phyloP scores from a whole-genome alignment of 2,797 vertebrate species.

The Sternarchorhynchus goeldii region DNA sequence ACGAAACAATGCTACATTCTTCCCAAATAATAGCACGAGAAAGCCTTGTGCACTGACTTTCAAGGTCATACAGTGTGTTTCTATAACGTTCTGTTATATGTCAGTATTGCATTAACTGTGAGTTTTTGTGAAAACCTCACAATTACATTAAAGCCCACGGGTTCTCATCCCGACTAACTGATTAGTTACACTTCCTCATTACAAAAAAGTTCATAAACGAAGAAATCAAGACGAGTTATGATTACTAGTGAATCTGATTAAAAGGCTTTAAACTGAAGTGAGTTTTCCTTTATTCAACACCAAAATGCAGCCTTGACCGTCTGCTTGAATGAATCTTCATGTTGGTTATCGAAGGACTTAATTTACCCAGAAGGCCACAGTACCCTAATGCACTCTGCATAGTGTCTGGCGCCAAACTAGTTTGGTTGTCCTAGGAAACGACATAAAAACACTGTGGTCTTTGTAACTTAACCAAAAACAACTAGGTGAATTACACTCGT shows the following conservation, averaged over 20 bases:
- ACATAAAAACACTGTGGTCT: background rate
- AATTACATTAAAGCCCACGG: too few relatives aligned
- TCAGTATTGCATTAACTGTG: too few relatives aligned
- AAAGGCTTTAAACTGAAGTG: too few relatives aligned
- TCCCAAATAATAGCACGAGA: background rate
- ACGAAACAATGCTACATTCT: background rate
- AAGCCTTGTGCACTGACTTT: background rate
- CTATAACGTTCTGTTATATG: background rate
- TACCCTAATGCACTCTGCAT: background rate
- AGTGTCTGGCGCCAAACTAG: background rate
- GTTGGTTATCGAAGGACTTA: conserved; percentile 4
- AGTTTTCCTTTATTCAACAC: background rate
- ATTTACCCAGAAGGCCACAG: background rate
- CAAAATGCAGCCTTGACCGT: background rate
- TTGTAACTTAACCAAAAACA: too few relatives aligned
- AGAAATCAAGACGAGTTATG: background rate
- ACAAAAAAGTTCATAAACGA: background rate
- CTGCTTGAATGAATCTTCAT: background rate
- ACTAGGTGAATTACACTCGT: too few relatives aligned
- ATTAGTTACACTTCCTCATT: background rate
- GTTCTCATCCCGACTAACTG: too few relatives aligned
- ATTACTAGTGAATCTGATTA: too few relatives aligned
- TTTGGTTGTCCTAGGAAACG: background rate
- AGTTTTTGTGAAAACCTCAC: too few relatives aligned
- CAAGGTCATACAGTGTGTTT: background rate